Base-by-base conservation (phyloP, 2,888 invertebrate genomes). In the Nomada hirtipes region DNA sequence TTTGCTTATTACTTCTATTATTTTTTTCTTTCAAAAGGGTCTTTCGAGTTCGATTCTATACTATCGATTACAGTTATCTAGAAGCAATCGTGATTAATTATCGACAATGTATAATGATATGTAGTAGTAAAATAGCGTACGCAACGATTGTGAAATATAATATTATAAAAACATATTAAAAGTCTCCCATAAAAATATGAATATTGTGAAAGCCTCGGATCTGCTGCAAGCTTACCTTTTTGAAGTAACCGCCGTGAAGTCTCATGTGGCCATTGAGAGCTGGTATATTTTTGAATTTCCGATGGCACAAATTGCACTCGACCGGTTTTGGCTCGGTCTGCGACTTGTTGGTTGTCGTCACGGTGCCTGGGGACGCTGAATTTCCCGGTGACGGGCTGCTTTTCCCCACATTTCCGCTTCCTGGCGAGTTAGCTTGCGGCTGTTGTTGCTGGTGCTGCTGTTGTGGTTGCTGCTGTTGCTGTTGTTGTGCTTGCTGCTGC, bases 261-360 rank as follows among this genome's bases (percentile, higher is more conserved):
- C 99, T 96, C 99, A 99, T 99, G 93, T 99, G 99, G 11, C 99
- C 99, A 94, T 99, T 99, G 76, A 99, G 96, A 44, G 99, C 99
- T 29, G 99, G 98, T 94, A 98, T 97, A 94, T 99, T 99, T 95
- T 99, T 99, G 95, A 99, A 99, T 93, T 98, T 97, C 89, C 98
- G 96, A 94, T 98, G 98, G 94, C 99, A 99, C 81, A 99, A 95
- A 94, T 98, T 98, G 94, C 99, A 99, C 94, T 98, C 98, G 79
- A 98, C 98, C 61, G 98, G 98, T 92, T 98, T 98, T 80, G 96
- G 95, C 89, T 97, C 97, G 59, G 95, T 94, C 89, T 96, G 94
- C 59, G 94, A 89, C 73, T 94, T 93, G 91, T 79, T 94, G 67
- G 93, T 91, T 71, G 92, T 89, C 10, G 93, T 92, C 60, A 92